These are phyloP conservation scores for Adelognathus sp. DNA, from an alignment of 2,888 invertebrate genomes.

Conservation along the genomic window DNA sequence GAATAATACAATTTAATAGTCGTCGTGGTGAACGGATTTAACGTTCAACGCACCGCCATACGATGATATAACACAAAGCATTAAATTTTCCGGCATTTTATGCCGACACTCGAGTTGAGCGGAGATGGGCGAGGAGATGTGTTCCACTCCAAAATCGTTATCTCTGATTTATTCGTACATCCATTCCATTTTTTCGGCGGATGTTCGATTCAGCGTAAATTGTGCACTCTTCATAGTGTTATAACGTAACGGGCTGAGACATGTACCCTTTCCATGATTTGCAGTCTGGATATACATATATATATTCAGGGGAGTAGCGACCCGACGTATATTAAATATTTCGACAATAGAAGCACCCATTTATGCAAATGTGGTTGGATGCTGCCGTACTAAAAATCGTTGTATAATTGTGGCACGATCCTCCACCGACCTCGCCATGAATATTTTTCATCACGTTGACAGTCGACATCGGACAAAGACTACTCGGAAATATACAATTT, in stretches of 20 bases:
- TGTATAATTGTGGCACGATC: slow-evolving; percentile 48
- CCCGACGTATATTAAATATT: slow-evolving; percentile 61
- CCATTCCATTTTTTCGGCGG: slow-evolving; percentile 62
- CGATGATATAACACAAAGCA: slow-evolving; percentile 30
- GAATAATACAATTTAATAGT: slow-evolving; percentile 10
- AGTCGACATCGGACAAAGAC: not conserved
- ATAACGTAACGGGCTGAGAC: slow-evolving; percentile 60
- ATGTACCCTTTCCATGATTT: slow-evolving; percentile 21
- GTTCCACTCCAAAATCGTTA: slow-evolving; percentile 60
- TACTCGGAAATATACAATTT: not conserved
- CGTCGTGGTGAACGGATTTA: not conserved
- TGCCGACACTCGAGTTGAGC: slow-evolving; percentile 57
- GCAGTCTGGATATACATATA: slow-evolving; percentile 14
- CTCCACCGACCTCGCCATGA: slow-evolving; percentile 2
- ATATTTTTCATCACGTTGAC: slow-evolving; percentile 33
- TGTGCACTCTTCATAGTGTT: slow-evolving; percentile 23
- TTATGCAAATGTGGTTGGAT: slow-evolving; percentile 46
- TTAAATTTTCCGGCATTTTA: slow-evolving; percentile 40
- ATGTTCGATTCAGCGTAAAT: slow-evolving; percentile 40
- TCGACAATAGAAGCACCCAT: slow-evolving; percentile 58
- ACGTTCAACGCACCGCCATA: slow-evolving; percentile 5
- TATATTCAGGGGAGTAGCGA: slow-evolving; percentile 53
- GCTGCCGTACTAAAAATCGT: slow-evolving; percentile 37
- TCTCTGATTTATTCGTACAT: slow-evolving; percentile 68
- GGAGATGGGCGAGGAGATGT: slow-evolving; percentile 57